These are phyloP conservation scores for Prorops nasuta DNA, from an alignment of 1,140 invertebrate species.

Conservation along the genomic window DNA sequence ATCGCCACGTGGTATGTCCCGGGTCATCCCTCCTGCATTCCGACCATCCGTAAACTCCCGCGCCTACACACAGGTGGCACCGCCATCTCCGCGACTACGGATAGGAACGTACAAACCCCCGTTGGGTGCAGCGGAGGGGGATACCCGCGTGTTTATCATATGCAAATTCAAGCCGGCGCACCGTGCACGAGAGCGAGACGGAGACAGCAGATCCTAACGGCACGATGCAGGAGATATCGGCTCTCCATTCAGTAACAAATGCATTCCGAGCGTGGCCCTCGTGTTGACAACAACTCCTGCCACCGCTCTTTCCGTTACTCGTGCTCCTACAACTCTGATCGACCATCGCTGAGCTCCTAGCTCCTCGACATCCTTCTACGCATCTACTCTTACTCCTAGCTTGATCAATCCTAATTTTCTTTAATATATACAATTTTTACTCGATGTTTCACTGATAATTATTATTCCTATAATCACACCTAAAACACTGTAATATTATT, in stretches of 20 bases:
- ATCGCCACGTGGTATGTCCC: slow-evolving; percentile 36
- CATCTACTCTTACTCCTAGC: no score
- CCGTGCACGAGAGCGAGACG: slow-evolving; percentile 14
- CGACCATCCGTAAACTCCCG: slow-evolving; percentile 33
- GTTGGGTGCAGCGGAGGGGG: slow-evolving; percentile 6
- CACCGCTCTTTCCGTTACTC: background rate
- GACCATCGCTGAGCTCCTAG: no score
- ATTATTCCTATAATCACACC: no score
- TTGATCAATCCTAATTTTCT: no score
- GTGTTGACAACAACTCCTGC: slow-evolving; percentile 15
- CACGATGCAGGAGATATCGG: slow-evolving; percentile 13
- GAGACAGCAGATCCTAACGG: slow-evolving; percentile 7
- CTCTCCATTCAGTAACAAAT: slow-evolving; percentile 31
- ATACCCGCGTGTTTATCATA: slow-evolving; percentile 26
- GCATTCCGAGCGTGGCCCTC: slow-evolving; percentile 27
- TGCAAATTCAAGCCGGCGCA: slow-evolving; percentile 26
- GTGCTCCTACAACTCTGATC: no score
- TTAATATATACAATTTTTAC: no score
- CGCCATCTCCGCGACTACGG: slow-evolving; percentile 26
- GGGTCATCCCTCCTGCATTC: slow-evolving; percentile 16
- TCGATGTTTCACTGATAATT: no score
- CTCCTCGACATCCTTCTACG: no score
- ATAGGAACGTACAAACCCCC: background rate
- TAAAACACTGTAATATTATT: no score
- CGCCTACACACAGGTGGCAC: slow-evolving; percentile 44